Base-by-base conservation (phyloP, 2,797 vertebrate genomes). In the Urocyon cinereoargenteus region DNA sequence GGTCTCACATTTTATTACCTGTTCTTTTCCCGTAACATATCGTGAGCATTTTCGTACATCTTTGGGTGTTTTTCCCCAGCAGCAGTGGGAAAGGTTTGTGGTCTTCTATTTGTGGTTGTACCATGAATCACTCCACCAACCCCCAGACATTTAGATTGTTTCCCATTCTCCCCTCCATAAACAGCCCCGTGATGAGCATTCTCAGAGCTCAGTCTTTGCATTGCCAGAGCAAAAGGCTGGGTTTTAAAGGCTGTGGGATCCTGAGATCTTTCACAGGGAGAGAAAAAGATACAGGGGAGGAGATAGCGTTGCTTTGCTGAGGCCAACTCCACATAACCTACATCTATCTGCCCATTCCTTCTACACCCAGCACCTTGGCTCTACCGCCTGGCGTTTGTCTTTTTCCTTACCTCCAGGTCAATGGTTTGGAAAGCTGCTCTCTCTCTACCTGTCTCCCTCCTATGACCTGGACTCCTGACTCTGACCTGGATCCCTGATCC, bases 61-160 rank as follows among this genome's bases (percentile, higher is more conserved):
- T 95, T 83, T 14, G 51, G 64, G 21, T 59, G 70, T 21, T 82
- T 57, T 36, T 49, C 66, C 59, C 36, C 6, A 1, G 81, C 36
- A 62, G 64, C 49, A n/a, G 36, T n/a, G 40, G 12, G 21, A 64
- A 72, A 73, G 66, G 87, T 49, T 55, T 51, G 49, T 18, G 16
- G 34, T 66, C 81, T 89, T 92, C 96, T 97, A 62, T 95, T 78
- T 94, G 82, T 55, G 77, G 31, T 78, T 36, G 0, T 36, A 4
- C 79, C 75, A 57, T 3, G 34, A 89, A 64, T 88, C 78, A 51
- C 55, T 83, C 78, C 19, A 66, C 78, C 90, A 86, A 34, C 68
- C 34, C 59, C 51, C 75, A 59, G 91, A 53, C 34, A 31, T 49
- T 64, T 31, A 36, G 55, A 55, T 79, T 57, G 82, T 57, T 96